Conservation (phyloP, 2,113 vertebrate species). For the Anser cygnoides region DNA sequence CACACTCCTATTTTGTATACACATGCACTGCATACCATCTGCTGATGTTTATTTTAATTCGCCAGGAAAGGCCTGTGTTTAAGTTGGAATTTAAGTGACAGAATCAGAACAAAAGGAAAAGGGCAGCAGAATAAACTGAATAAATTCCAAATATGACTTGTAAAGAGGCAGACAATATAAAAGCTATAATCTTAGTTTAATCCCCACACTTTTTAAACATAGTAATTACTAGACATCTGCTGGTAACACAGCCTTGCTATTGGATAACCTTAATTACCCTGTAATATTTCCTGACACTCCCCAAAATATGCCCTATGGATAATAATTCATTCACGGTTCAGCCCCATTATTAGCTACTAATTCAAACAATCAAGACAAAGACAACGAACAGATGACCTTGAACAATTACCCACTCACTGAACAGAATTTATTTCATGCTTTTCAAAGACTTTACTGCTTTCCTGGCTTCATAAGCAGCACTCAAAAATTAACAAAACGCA, state of each 20-base stretch:
- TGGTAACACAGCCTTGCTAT: constrained; percentile 76
- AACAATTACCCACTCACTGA: constrained; percentile 75
- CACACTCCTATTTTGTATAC: constrained; percentile 66
- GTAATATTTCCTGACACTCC: constrained; percentile 83
- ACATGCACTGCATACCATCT: constrained; percentile 70
- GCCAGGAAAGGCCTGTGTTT: constrained; percentile 73
- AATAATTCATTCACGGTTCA: constrained; percentile 81
- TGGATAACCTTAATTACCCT: constrained; percentile 82
- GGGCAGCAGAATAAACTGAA: constrained; percentile 77
- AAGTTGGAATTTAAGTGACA: constrained; percentile 77
- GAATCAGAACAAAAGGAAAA: constrained; percentile 78
- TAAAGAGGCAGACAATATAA: constrained; percentile 81
- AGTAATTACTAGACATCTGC: constrained; percentile 85
- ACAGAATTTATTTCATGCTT: constrained; percentile 77
- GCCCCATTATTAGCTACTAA: constrained; percentile 80
- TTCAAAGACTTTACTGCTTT: constrained; percentile 68
- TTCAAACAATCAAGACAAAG: constrained; percentile 81
- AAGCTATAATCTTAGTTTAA: constrained; percentile 83
- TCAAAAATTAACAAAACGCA: constrained; percentile 58
- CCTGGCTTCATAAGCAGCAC: constrained; percentile 32
- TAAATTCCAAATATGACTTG: constrained; percentile 83
- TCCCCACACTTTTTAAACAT: constrained; percentile 79
- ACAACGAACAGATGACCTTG: constrained; percentile 80
- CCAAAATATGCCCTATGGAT: constrained; percentile 79
- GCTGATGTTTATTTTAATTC: constrained; percentile 79